Evolutionary conservation across 1,140 invertebrate species (phyloP), one percentile per base, ranked within the genome.

Genomic region (Brachionus rubens): DNA sequence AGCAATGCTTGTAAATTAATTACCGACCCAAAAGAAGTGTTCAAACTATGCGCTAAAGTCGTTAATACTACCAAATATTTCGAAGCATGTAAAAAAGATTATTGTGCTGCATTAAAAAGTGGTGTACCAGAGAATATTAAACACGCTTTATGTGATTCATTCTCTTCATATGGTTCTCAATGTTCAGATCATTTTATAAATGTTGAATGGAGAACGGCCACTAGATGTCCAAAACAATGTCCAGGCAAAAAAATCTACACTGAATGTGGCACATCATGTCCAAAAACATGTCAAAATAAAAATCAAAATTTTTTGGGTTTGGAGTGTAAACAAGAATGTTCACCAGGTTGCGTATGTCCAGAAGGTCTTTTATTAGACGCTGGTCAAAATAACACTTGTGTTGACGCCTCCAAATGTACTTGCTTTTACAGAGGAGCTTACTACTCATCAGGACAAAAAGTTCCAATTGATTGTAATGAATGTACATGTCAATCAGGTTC

Each of bases 81-180:
- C 14, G 86, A 89, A 79, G 87, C 90, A 2, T 93, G 92, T 80
- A 85, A 88, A 77, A 89, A 88, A 84, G 91, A 93, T 81, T 92
- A 90, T 81, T 92, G 90, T 80, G 85, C 87, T n/a, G 91, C 91
- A 78, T 80, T 82, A 12, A 6, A 80, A 86, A 43, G 78, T 21
- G 16, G 2, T 46, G 54, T 40, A 33, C 16, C 28, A 30, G 40
- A 75, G 33, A 76, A 67, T 19, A 28, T 48, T 21, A 36, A 47
- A 1, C 70, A 79, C 7, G 93, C 91, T 79, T 89, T 89, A 1
- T 94, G 92, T 80, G 87, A 89, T 52, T 89, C 90, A 1, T 87
- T 92, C 59, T 87, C 89, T 2, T 90, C 91, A 67, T 91, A 91
- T 80, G 89, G 91, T 1, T 88, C 88, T 78, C 90, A 91, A 77